Conservation (phyloP, 1,140 invertebrate species). For the Ganaspis sp. region DNA sequence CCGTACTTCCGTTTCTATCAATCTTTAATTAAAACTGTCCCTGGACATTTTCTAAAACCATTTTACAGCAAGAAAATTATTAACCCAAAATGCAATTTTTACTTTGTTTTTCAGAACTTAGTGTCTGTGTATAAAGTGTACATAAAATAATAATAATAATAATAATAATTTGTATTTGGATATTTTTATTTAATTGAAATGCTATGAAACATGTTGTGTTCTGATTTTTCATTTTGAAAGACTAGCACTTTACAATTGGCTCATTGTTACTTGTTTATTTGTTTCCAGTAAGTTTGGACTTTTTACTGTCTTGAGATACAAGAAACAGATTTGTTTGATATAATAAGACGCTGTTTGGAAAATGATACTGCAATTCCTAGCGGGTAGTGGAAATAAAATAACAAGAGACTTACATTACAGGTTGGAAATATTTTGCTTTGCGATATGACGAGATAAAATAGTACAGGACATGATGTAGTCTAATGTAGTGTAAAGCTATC, state of each 20-base stretch:
- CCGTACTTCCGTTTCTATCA: conserved; percentile 3
- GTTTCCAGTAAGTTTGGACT: neutral
- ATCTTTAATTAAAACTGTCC: neutral
- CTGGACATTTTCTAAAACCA: no score
- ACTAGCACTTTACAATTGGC: neutral
- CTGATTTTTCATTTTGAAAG: neutral
- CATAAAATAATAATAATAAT: no score
- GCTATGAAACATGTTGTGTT: neutral
- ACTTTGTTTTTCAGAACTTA: no score
- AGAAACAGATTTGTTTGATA: conserved; percentile 10
- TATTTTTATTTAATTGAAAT: no score
- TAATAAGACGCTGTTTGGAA: conserved; percentile 10
- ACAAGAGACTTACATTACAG: conserved; percentile 9
- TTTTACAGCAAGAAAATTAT: no score
- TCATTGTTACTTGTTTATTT: neutral
- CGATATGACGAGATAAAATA: conserved; percentile 14
- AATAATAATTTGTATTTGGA: no score
- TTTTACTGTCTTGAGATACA: neutral
- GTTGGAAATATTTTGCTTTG: conserved; percentile 6
- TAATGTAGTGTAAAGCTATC: neutral
- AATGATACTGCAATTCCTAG: conserved; percentile 13
- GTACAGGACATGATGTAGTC: conserved; percentile 3
- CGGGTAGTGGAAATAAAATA: neutral
- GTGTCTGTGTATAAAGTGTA: no score
- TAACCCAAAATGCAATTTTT: no score